A percentile compares a stretch with the other conserved stretches of the same genome.
phyloP scores from a whole-genome alignment of 2,888 invertebrate genomes.

The Linyphia triangularis region DNA sequence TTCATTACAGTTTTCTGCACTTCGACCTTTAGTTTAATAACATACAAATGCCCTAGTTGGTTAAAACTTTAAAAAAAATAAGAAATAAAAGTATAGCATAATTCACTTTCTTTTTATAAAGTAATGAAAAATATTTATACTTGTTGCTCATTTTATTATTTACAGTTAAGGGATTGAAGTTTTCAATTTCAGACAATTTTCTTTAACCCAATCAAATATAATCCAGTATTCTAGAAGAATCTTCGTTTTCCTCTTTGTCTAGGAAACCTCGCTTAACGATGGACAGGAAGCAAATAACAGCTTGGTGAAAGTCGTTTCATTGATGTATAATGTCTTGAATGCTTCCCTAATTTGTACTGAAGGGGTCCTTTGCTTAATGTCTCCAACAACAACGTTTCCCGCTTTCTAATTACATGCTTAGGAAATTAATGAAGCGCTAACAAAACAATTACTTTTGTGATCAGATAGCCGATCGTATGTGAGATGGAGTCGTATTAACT shows the following conservation, averaged over 20 bases:
- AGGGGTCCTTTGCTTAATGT: neutral
- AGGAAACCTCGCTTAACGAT: neutral
- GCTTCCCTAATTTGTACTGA: neutral
- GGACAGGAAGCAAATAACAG: neutral
- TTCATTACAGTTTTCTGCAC: no score
- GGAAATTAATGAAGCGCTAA: constrained; percentile 12
- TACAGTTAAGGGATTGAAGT: no score
- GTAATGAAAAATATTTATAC: no score
- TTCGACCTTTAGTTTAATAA: no score
- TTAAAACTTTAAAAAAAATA: no score
- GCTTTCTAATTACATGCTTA: constrained; percentile 24
- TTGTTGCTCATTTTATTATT: no score
- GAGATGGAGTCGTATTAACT: neutral
- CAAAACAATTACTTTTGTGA: constrained; percentile 42
- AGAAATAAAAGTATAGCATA: no score
- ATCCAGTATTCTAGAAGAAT: neutral
- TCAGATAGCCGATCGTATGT: neutral
- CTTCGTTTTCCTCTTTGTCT: neutral
- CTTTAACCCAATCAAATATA: no score
- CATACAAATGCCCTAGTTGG: no score
- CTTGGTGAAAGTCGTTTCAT: constrained; percentile 16
- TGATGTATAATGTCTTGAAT: neutral
- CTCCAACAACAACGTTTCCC: constrained; percentile 2
- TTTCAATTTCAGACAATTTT: no score
- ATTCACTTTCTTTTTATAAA: no score